Percentiles rank a stretch among this genome's conserved stretches.
These are phyloP conservation scores for Copidosoma floridanum DNA, from an alignment of 1,140 invertebrate species.

Conservation along the genomic window DNA sequence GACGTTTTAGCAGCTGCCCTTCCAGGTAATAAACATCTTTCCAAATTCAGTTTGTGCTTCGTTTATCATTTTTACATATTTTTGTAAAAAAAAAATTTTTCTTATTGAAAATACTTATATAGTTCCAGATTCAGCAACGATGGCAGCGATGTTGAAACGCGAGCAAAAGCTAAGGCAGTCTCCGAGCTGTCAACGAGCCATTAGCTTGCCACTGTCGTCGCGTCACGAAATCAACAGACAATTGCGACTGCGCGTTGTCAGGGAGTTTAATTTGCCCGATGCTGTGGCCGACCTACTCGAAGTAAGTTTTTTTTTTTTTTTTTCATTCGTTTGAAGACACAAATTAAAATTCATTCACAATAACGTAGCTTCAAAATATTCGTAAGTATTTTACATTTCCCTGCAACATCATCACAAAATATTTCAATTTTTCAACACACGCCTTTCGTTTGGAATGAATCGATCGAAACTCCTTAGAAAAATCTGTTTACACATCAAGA, in stretches of 20 bases:
- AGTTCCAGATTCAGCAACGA: slow-evolving; percentile 74
- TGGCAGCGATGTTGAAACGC: slow-evolving; percentile 80
- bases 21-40: slow-evolving; percentile 57
- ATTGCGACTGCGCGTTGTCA: slow-evolving; percentile 83
- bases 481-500: too few species aligned
- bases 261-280: slow-evolving; percentile 93
- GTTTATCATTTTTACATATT: too few species aligned
- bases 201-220: slow-evolving; percentile 72
- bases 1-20: slow-evolving; percentile 62
- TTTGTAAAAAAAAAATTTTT: slow-evolving; percentile 4
- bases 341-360: not conserved
- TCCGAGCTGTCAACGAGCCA: slow-evolving; percentile 76
- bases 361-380: not conserved
- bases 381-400: not conserved
- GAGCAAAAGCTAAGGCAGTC: slow-evolving; percentile 80
- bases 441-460: not conserved
- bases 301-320: too few species aligned
- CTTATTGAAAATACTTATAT: slow-evolving; percentile 19
- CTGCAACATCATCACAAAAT: slow-evolving; percentile 5
- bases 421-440: not conserved
- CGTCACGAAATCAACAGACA: slow-evolving; percentile 74
- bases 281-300: slow-evolving; percentile 83
- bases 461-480: slow-evolving; percentile 3
- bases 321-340: too few species aligned
- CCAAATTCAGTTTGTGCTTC: too few species aligned